phyloP scores from a whole-genome alignment of 2,888 invertebrate species.

The Tipula vernalis region DNA sequence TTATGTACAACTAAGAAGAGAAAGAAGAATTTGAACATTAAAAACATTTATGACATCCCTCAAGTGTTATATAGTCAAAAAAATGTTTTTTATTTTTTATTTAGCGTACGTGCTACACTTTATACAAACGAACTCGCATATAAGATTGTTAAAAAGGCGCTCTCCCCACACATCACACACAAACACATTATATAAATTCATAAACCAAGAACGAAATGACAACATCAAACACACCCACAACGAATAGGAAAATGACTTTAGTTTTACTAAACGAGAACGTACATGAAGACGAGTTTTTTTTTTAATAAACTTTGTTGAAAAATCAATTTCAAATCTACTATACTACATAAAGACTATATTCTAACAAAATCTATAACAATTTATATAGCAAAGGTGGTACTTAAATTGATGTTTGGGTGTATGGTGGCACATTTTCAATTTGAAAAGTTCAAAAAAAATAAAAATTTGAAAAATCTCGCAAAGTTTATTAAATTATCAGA shows the following conservation, averaged over 20 bases:
- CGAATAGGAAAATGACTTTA: neutral
- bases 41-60: neutral
- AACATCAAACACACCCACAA: neutral
- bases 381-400: neutral
- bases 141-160: neutral
- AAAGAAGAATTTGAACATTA: neutral
- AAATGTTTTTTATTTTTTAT: neutral
- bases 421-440: neutral
- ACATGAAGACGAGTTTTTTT: neutral
- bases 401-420: neutral
- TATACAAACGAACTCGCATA: neutral
- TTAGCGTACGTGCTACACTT: neutral
- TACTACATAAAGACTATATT: neutral
- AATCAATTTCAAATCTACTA: neutral
- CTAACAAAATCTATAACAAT: neutral
- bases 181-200: neutral
- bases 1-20: neutral
- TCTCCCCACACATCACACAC: neutral
- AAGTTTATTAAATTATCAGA: neutral
- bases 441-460: too few species aligned
- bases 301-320: neutral
- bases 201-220: neutral
- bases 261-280: neutral
- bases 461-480: neutral
- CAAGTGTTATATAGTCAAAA: neutral